Evolutionary conservation across 2,888 invertebrate genomes (phyloP).

Genomic region (Leptinotarsa haldemani): DNA sequence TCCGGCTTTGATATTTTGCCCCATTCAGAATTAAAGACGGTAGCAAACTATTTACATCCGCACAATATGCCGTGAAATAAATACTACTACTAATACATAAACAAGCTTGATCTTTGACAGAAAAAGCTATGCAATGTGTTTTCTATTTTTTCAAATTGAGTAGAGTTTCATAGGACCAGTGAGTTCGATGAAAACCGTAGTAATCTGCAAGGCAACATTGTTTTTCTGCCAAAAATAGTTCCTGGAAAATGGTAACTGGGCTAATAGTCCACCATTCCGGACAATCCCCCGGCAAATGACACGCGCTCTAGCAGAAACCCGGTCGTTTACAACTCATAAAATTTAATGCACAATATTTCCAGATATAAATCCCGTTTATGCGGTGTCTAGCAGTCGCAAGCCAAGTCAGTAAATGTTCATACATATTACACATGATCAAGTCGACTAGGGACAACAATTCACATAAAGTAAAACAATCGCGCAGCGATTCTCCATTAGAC

Average conservation of each 20-base stretch:
- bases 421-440: constrained; percentile 26
- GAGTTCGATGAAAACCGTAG: too few relatives aligned
- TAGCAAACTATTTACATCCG: too few relatives aligned
- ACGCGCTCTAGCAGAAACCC: constrained; percentile 14
- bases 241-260: not conserved
- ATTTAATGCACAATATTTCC: constrained; percentile 58
- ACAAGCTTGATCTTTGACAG: too few relatives aligned
- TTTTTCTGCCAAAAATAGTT: not conserved
- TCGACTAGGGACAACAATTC: constrained; percentile 21
- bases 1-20: too few relatives aligned
- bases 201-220: not conserved
- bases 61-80: too few relatives aligned
- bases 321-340: constrained; percentile 59
- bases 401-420: constrained; percentile 36
- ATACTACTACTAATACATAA: too few relatives aligned
- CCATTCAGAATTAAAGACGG: too few relatives aligned
- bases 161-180: too few relatives aligned
- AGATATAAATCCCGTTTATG: constrained; percentile 47
- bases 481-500: constrained; percentile 33
- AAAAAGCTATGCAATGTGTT: too few relatives aligned
- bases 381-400: constrained; percentile 37
- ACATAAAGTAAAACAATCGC: constrained; percentile 33
- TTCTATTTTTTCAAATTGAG: too few relatives aligned
- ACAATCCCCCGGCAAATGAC: not conserved
- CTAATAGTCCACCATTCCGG: constrained; percentile 7